A percentile compares a stretch with the other conserved stretches of the same genome.
Conservation (phyloP, 2,797 vertebrate genomes). For the Aplochiton taeniatus region DNA sequence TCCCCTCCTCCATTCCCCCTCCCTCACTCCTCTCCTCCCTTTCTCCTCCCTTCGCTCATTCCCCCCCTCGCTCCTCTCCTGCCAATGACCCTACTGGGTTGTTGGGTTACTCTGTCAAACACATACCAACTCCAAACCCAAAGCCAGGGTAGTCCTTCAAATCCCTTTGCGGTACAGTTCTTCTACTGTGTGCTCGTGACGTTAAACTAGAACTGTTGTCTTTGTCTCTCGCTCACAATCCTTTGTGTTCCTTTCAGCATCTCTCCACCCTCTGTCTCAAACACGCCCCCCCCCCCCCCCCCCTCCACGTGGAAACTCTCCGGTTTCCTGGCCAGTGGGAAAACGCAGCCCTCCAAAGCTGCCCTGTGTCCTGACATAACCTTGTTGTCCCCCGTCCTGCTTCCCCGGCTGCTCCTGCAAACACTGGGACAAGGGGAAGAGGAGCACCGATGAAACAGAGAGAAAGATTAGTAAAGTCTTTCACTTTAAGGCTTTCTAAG, state of each 20-base stretch:
- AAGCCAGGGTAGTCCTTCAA: conserved; percentile 1
- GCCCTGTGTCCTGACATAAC: conserved; percentile 19
- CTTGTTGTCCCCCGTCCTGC: not conserved
- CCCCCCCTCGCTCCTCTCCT: no score
- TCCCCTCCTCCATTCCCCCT: conserved; percentile 1
- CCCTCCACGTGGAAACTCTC: not conserved
- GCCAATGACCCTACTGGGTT: not conserved
- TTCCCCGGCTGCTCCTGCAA: not conserved
- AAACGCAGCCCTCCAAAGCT: not conserved
- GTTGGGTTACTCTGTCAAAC: conserved; percentile 13
- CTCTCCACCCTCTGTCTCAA: no score
- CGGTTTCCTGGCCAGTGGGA: not conserved
- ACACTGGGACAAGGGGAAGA: not conserved
- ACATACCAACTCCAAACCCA: conserved; percentile 1
- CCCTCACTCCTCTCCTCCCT: not conserved
- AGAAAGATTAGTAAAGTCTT: not conserved
- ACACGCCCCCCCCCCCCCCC: no score
- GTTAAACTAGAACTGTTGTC: no score
- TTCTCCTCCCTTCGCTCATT: no score
- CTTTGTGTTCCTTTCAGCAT: not conserved
- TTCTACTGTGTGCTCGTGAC: no score
- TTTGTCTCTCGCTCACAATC: no score
- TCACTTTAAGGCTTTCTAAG: not conserved
- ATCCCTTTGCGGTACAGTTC: no score
- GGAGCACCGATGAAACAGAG: not conserved